phyloP scores from a whole-genome alignment of 2,113 vertebrate genomes.

The Pomatostomus ruficeps region DNA sequence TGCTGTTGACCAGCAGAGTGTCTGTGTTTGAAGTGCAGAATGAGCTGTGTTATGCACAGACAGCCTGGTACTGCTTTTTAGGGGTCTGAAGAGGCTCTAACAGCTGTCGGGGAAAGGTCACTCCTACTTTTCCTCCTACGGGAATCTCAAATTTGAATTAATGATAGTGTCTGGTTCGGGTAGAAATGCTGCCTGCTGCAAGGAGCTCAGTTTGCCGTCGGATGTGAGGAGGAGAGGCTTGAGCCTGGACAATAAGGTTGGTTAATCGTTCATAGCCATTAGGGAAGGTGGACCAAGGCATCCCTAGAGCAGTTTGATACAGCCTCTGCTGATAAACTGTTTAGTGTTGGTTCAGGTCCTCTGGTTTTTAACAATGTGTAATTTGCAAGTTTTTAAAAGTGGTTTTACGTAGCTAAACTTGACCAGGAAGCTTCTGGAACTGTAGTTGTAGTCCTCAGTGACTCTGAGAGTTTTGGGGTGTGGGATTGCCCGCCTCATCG shows the following conservation, averaged over 20 bases:
- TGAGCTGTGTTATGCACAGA: not conserved
- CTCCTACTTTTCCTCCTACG: accelerated
- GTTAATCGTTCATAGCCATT: not conserved
- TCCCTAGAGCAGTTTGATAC: not conserved
- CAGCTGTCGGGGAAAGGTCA: not conserved
- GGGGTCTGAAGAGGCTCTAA: not conserved
- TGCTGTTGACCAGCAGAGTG: not conserved
- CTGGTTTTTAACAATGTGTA: not conserved
- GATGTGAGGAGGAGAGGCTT: not conserved
- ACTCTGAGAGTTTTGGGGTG: not conserved
- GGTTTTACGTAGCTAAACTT: not conserved
- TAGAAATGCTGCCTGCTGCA: not conserved
- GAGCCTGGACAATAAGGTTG: not conserved
- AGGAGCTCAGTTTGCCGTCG: not conserved
- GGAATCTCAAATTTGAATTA: not conserved
- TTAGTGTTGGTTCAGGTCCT: not conserved
- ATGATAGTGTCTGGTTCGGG: not conserved
- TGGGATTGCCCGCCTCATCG: not conserved
- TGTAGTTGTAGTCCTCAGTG: not conserved
- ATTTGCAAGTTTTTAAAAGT: not conserved
- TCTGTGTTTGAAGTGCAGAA: not conserved
- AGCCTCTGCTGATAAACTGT: not conserved
- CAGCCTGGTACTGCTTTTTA: not conserved
- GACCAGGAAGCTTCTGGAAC: not conserved
- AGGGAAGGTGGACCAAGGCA: not conserved